These are phyloP conservation scores for Eriocheir sinensis DNA, from an alignment of 1,140 invertebrate genomes.

Conservation along the genomic window DNA sequence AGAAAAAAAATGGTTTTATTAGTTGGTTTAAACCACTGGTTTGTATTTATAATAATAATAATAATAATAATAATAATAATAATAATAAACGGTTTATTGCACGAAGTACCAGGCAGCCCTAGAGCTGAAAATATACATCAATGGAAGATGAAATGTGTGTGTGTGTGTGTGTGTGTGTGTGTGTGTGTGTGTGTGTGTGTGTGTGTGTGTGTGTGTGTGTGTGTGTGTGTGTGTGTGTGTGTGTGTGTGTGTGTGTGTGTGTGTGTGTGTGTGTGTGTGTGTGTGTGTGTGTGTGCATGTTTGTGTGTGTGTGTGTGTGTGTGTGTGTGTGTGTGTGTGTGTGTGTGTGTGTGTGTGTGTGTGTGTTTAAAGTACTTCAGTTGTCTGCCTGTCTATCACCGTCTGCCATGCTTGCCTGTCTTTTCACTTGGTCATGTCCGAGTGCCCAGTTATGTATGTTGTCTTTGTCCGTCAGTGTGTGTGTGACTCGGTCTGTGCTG, in stretches of 20 bases:
- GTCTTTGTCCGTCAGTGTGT: too few species aligned
- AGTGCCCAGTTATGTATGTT: too few species aligned
- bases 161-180: slow-evolving; percentile 19
- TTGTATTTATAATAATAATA: too few species aligned
- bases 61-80: too few species aligned
- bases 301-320: slow-evolving; percentile 50
- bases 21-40: too few species aligned
- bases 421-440: too few species aligned
- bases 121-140: too few species aligned
- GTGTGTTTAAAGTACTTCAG: too few species aligned
- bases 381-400: neutral
- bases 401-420: too few species aligned
- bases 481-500: too few species aligned
- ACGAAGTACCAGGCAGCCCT: neutral
- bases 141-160: slow-evolving; percentile 7
- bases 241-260: slow-evolving; percentile 50
- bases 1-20: too few species aligned
- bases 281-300: slow-evolving; percentile 49
- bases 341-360: slow-evolving; percentile 49
- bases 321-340: slow-evolving; percentile 50
- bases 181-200: slow-evolving; percentile 6
- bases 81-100: too few species aligned
- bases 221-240: slow-evolving; percentile 45
- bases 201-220: slow-evolving; percentile 6
- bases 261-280: slow-evolving; percentile 50